These are phyloP conservation scores for Triplophysa dalaica DNA, from an alignment of 2,113 vertebrate species.

Conservation along the genomic window DNA sequence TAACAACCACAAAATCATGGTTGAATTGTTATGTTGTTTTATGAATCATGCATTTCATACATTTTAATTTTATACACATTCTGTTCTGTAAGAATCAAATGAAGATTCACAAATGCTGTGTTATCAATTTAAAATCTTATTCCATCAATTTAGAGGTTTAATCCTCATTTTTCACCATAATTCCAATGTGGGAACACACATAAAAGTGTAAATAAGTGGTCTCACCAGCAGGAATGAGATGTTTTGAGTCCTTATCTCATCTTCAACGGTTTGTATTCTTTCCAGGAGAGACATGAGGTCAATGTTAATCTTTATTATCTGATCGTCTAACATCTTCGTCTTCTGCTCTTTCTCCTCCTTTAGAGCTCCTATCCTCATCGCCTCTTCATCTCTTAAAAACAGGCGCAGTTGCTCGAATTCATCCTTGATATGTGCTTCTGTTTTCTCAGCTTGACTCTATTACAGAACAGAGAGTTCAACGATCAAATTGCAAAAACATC, in stretches of 20 bases:
- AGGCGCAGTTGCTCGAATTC: slow-evolving; percentile 49
- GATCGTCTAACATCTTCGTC: slow-evolving; percentile 18
- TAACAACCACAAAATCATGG: neutral
- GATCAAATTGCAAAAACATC: too few relatives aligned
- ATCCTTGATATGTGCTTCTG: slow-evolving; percentile 36
- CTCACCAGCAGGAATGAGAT: slow-evolving; percentile 53
- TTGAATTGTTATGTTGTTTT: too few relatives aligned
- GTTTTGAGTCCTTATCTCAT: slow-evolving; percentile 16
- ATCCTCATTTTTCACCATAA: too few relatives aligned
- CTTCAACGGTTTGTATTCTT: slow-evolving; percentile 3
- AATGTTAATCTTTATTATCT: slow-evolving; percentile 9
- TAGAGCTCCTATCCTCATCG: slow-evolving; percentile 11
- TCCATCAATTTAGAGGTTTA: too few relatives aligned
- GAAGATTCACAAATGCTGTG: too few relatives aligned
- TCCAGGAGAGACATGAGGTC: slow-evolving; percentile 39
- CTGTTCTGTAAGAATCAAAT: too few relatives aligned
- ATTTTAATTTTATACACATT: too few relatives aligned
- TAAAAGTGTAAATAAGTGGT: too few relatives aligned
- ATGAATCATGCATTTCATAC: too few relatives aligned
- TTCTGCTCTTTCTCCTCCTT: slow-evolving; percentile 50
- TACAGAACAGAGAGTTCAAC: too few relatives aligned
- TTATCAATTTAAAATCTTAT: too few relatives aligned
- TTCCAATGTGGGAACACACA: too few relatives aligned
- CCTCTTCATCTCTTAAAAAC: slow-evolving; percentile 47
- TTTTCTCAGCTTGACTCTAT: slow-evolving; percentile 40